Conservation (phyloP, 1,140 invertebrate genomes). For the Sipha flava region DNA sequence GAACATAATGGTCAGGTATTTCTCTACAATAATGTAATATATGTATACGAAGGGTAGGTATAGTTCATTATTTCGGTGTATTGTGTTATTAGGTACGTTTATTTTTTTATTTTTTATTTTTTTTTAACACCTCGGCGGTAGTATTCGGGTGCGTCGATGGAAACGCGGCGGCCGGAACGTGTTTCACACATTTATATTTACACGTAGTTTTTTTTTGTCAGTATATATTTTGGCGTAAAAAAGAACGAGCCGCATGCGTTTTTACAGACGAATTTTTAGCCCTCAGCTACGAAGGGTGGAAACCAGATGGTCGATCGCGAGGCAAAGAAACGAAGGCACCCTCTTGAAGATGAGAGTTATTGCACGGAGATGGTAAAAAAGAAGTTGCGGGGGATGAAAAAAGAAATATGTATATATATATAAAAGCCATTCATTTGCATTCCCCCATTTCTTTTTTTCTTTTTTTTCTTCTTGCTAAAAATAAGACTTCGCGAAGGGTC, state of each 20-base stretch:
- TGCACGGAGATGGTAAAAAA: neutral
- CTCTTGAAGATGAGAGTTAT: constrained; percentile 23
- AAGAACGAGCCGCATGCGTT: neutral
- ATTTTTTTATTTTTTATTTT: neutral
- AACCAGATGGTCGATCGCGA: constrained; percentile 18
- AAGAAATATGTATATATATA: neutral
- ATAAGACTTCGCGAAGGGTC: constrained; percentile 8
- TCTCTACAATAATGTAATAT: neutral
- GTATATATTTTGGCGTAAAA: constrained; percentile 9
- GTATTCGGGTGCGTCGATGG: too few species aligned
- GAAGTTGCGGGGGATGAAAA: constrained; percentile 14
- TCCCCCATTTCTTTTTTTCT: constrained; percentile 12
- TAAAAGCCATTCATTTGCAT: constrained; percentile 2
- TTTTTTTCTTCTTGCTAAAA: constrained; percentile 12
- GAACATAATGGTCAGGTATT: constrained; percentile 1
- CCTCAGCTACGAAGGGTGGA: neutral
- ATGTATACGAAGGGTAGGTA: neutral
- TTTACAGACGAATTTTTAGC: neutral
- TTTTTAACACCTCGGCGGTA: neutral
- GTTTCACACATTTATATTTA: constrained; percentile 3
- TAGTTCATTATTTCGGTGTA: neutral
- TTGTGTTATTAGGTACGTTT: neutral
- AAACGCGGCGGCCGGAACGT: neutral
- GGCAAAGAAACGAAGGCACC: neutral
- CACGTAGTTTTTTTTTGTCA: neutral